These are phyloP conservation scores for Heptranchias perlo DNA, from an alignment of 2,113 vertebrate species.

Conservation along the genomic window DNA sequence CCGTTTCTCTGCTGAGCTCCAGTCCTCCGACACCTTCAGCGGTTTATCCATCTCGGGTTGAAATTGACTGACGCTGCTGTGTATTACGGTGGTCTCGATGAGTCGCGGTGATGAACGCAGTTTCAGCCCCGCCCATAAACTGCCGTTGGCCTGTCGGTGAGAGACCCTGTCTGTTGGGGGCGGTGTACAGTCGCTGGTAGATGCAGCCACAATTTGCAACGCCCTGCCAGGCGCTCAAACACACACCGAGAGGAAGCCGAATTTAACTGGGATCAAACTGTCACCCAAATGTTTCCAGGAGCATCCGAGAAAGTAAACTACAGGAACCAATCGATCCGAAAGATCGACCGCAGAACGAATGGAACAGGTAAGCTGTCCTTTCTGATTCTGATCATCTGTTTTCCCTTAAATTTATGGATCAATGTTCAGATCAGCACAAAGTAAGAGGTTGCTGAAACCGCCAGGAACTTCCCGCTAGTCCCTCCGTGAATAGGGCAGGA, in stretches of 20 bases:
- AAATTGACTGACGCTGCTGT: neutral
- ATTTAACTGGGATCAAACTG: neutral
- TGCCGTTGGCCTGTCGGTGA: neutral
- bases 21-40: too few species aligned
- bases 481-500: too few species aligned
- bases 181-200: neutral
- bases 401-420: too few species aligned
- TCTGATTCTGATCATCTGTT: too few species aligned
- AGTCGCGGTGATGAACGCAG: neutral
- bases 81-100: neutral
- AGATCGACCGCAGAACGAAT: too few species aligned
- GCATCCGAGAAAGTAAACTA: neutral
- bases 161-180: neutral
- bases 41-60: too few species aligned
- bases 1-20: too few species aligned
- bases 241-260: neutral
- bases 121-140: neutral
- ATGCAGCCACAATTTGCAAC: neutral
- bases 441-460: too few species aligned
- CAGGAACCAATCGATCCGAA: neutral
- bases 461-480: too few species aligned
- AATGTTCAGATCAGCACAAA: too few species aligned
- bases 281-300: neutral
- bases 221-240: neutral
- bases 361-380: too few species aligned